Evolutionary conservation across 1,140 invertebrate species (phyloP).

Genomic region (Goniozus legneri): DNA sequence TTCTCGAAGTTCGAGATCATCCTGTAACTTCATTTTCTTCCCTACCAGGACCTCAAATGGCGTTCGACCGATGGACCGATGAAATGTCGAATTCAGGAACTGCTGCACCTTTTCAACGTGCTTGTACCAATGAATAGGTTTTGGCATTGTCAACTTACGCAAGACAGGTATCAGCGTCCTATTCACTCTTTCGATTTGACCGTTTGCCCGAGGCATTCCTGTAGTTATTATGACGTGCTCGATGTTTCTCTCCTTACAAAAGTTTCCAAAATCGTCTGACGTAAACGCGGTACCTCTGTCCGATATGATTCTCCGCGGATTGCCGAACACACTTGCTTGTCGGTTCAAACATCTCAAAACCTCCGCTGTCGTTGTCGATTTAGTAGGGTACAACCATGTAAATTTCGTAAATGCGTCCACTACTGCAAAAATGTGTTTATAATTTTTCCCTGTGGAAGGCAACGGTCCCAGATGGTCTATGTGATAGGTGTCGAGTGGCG

Average conservation of each 20-base stretch:
- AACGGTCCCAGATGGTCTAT: constrained; percentile 1
- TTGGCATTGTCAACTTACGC: neutral
- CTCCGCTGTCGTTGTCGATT: neutral
- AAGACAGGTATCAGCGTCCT: neutral
- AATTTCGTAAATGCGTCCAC: neutral
- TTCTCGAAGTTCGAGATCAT: neutral
- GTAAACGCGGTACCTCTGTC: neutral
- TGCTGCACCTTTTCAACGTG: neutral
- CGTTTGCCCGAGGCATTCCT: neutral
- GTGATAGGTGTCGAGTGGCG: neutral
- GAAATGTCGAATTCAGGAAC: neutral
- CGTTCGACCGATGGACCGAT: neutral
- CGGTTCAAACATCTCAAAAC: neutral
- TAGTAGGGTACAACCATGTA: neutral
- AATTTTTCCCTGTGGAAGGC: neutral
- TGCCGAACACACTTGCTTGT: neutral
- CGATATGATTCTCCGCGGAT: neutral
- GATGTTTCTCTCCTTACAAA: neutral
- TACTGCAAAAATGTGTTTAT: neutral
- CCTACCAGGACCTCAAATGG: neutral
- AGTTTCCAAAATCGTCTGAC: neutral
- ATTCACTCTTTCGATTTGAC: neutral
- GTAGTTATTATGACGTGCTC: neutral
- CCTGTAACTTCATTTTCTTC: neutral
- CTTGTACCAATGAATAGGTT: neutral